Base-by-base conservation (phyloP, 2,113 vertebrate genomes). In the Corydoras maculifer region DNA sequence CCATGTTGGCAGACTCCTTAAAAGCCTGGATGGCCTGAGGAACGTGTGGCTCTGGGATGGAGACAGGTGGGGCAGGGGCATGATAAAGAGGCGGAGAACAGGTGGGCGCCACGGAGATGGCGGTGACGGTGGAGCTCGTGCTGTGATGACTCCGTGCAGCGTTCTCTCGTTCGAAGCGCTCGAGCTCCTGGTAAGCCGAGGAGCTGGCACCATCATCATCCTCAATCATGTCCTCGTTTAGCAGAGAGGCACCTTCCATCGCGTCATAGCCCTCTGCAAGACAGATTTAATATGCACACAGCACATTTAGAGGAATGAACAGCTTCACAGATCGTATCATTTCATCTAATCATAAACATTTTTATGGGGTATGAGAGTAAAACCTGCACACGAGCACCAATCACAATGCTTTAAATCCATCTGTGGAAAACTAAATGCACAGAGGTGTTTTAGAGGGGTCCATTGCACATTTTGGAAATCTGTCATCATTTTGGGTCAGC, bases 181-280 rank as follows among this genome's bases (percentile, higher is more conserved):
- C 90, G 70, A 91, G 84, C 81, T 91, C 90, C 69, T 82, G 87
- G 85, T 90, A 91, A 69, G 88, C 88, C 59, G 89, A 90, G 69
- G 90, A 91, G 84, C 89, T 90, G 80, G 87, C 90, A 61, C 83
- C 90, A 48, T 91, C 90, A 72, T 91, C 90, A 55, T 91, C 90
- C 82, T 91, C 89, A 81, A 91, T 86, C 87, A 89, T 89, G 81
- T 91, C 90, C 60, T 91, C 90, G 80, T 89, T 90, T 83, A 91
- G 87, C 76, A 91, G 87, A 70, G 90, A 91, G 30, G 84, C 89
- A 69, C 83, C 89, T 84, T 91, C 90, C 85, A 89, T 75, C 82
- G 88, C 76, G 88, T 91, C 90, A 89, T 89, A 91, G 85, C 89
- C 90, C 82, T 91, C 90, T 91, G 89, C 79, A 90, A 91, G 85